Evolutionary conservation across 2,797 vertebrate genomes (phyloP).

Genomic region (Cetoscarus ocellatus): DNA sequence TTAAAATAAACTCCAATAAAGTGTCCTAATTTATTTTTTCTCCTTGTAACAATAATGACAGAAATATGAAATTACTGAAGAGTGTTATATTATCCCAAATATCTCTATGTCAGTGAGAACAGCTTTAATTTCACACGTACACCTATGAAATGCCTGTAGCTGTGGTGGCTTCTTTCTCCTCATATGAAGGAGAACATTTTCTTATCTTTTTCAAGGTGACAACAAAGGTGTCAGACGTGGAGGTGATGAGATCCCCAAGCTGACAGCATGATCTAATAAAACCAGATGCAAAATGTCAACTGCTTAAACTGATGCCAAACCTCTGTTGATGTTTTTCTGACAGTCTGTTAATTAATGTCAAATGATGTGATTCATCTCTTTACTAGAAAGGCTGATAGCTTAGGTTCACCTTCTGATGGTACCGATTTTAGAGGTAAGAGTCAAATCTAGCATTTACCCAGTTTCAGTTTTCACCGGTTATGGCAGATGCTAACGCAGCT

Average conservation of each 20-base stretch:
- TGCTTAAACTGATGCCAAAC: not conserved
- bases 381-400: not conserved
- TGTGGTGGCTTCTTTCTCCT: slow-evolving; percentile 3
- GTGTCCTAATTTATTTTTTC: not conserved
- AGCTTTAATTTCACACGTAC: not conserved
- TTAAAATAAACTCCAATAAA: not conserved
- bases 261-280: slow-evolving; percentile 18
- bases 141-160: not conserved
- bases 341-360: not conserved
- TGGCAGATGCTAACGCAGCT: no score
- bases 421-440: not conserved
- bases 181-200: slow-evolving; percentile 12
- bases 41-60: not conserved
- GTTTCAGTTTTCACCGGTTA: no score
- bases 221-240: slow-evolving; percentile 7
- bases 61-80: not conserved
- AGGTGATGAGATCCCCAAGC: slow-evolving; percentile 1
- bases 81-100: not conserved
- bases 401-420: not conserved
- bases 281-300: slow-evolving; percentile 9
- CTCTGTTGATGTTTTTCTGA: slow-evolving; percentile 5
- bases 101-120: not conserved
- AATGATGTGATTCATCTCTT: not conserved
- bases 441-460: not conserved
- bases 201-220: slow-evolving; percentile 11